These are phyloP conservation scores for Tineola bisselliella DNA, from an alignment of 2,888 invertebrate species.

Conservation along the genomic window DNA sequence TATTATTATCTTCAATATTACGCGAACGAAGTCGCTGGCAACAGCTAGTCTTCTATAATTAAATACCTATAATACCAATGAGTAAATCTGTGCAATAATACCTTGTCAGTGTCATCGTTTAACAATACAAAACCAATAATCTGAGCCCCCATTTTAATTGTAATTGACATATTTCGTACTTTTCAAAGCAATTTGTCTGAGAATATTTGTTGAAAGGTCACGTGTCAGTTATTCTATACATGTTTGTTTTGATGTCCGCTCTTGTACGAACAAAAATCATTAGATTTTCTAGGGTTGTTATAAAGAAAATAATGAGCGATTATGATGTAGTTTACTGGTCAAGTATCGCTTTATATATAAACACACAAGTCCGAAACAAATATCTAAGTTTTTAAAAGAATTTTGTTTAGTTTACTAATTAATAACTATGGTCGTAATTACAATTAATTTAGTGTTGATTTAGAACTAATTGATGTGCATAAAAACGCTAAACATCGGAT, in stretches of 20 bases:
- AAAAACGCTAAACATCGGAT: too few species aligned
- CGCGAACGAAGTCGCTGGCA: too few species aligned
- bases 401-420: too few species aligned
- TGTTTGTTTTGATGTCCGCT: slow-evolving; percentile 7
- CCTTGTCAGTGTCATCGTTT: background rate
- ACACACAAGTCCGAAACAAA: too few species aligned
- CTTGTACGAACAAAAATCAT: background rate
- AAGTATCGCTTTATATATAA: too few species aligned
- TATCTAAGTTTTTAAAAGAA: too few species aligned
- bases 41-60: too few species aligned
- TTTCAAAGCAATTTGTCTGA: slow-evolving; percentile 45
- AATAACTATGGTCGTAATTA: too few species aligned
- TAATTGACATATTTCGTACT: slow-evolving; percentile 65
- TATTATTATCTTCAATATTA: too few species aligned
- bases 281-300: background rate
- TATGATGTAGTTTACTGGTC: background rate
- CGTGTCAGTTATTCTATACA: background rate
- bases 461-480: too few species aligned
- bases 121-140: slow-evolving; percentile 21
- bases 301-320: background rate
- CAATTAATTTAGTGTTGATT: too few species aligned
- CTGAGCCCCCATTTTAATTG: slow-evolving; percentile 57
- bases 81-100: background rate
- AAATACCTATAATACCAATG: background rate
- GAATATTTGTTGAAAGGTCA: background rate